phyloP scores from a whole-genome alignment of 2,113 vertebrate species.

The Equus przewalskii region DNA sequence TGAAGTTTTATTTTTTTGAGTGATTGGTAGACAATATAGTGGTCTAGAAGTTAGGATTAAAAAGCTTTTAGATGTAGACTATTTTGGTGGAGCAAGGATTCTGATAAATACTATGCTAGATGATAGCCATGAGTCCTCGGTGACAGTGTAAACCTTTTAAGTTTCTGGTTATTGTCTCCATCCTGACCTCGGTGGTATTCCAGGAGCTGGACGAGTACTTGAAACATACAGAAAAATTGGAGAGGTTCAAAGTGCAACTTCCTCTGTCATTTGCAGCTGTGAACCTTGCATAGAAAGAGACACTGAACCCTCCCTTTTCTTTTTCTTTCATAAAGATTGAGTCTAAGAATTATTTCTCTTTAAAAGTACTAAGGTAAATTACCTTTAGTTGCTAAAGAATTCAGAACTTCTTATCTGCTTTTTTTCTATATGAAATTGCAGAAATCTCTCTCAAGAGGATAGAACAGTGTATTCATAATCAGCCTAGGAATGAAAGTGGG shows the following conservation, averaged over 20 bases:
- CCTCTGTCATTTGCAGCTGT: neutral
- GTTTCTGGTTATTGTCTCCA: neutral
- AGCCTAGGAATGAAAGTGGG: neutral
- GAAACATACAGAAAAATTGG: neutral
- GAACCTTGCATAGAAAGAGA: neutral
- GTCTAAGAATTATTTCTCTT: slow-evolving; percentile 29
- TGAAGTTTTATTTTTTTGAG: neutral
- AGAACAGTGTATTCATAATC: neutral
- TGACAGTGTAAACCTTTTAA: neutral
- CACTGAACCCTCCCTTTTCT: neutral
- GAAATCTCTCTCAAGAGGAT: neutral
- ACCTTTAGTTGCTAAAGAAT: neutral
- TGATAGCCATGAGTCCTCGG: neutral
- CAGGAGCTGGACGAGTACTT: neutral
- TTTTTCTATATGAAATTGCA: neutral
- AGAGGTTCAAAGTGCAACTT: neutral
- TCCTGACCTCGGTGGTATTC: neutral
- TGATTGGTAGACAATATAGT: neutral
- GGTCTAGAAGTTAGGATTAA: neutral
- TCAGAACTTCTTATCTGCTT: neutral
- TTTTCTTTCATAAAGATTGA: neutral
- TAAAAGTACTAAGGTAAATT: neutral
- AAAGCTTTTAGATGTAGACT: neutral
- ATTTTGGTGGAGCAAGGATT: neutral
- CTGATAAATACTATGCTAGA: neutral